Percentiles rank a stretch among this genome's conserved stretches.
Evolutionary conservation across 2,797 vertebrate species (phyloP).

Genomic region (Tapera naevia): DNA sequence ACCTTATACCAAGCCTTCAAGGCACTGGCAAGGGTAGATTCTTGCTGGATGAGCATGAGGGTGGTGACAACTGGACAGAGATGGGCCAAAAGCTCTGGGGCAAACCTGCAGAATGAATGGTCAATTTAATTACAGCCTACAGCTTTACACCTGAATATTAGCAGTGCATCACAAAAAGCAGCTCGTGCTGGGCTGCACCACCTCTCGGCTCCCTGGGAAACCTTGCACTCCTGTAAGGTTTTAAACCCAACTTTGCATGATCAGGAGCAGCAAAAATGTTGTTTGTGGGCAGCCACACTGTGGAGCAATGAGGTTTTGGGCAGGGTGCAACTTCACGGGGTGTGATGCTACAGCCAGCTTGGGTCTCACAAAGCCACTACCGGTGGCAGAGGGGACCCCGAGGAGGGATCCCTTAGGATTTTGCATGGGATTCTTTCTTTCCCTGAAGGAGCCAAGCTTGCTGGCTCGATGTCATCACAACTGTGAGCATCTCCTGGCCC

Average conservation of each 20-base stretch:
- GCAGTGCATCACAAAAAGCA: too few species aligned
- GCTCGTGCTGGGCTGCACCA: too few species aligned
- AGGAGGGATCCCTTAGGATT: background rate
- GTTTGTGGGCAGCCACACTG: fast-evolving
- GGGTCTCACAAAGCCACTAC: background rate
- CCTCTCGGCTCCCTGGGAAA: background rate
- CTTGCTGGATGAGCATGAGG: fast-evolving
- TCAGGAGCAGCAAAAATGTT: fast-evolving
- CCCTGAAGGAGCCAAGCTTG: background rate
- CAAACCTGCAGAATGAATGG: background rate
- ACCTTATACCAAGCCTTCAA: background rate
- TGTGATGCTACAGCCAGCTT: background rate
- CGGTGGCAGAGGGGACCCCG: background rate
- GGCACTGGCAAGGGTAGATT: background rate
- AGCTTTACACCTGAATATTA: background rate
- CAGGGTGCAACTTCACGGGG: background rate
- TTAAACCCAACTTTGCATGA: background rate
- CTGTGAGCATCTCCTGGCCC: background rate
- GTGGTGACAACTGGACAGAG: background rate
- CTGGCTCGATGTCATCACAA: background rate
- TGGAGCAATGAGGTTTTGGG: background rate
- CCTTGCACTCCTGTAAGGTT: background rate
- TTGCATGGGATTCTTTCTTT: background rate
- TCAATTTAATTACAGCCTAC: background rate
- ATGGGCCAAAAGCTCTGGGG: background rate